Evolutionary conservation across 1,140 invertebrate species (phyloP).

Genomic region (Bombus superbus): DNA sequence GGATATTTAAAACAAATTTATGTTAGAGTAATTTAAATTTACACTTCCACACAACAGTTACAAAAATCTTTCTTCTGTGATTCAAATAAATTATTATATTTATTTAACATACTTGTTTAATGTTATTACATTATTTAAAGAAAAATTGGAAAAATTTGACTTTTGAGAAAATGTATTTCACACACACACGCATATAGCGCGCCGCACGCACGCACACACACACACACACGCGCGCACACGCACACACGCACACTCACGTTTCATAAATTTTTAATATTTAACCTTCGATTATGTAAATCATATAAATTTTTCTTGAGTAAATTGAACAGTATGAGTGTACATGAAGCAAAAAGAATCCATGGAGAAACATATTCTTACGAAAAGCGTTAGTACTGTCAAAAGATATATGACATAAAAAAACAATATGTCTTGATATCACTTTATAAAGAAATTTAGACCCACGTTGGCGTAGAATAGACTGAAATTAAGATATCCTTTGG

Average conservation of each 20-base stretch:
- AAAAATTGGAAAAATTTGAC: background rate
- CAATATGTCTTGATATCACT: constrained; percentile 22
- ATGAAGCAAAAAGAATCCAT: background rate
- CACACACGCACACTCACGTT: background rate
- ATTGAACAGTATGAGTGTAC: background rate
- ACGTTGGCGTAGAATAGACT: background rate
- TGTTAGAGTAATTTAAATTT: background rate
- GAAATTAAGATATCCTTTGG: background rate
- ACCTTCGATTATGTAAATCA: background rate
- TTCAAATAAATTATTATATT: background rate
- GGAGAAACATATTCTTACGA: background rate
- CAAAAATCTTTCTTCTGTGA: background rate
- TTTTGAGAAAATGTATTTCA: background rate
- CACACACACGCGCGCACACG: too few species aligned
- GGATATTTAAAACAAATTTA: constrained; percentile 1
- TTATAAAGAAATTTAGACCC: constrained; percentile 4
- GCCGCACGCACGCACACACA: too few species aligned
- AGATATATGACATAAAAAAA: constrained; percentile 23
- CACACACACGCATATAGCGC: background rate
- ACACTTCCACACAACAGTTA: background rate
- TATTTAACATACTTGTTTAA: background rate
- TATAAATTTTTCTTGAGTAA: background rate
- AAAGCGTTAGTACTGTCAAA: constrained; percentile 36
- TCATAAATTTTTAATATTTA: background rate
- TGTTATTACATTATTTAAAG: background rate